Conservation (phyloP, 1,140 invertebrate genomes). For the Thalassaphorura encarpata region DNA sequence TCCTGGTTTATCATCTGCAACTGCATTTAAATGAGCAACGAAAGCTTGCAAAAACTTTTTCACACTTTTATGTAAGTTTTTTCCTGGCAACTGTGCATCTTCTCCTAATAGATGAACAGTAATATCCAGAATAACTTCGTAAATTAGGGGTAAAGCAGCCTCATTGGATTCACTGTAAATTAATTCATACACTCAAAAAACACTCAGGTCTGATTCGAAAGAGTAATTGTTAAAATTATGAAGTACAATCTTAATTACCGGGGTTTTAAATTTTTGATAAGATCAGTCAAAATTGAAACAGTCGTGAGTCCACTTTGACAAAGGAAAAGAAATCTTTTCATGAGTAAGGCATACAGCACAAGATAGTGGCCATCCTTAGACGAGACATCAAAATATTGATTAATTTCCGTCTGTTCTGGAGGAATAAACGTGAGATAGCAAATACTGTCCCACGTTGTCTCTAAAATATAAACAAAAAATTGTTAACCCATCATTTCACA, state of each 20-base stretch:
- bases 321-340: slow-evolving; percentile 32
- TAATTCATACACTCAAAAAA: slow-evolving; percentile 24
- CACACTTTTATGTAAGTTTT: slow-evolving; percentile 38
- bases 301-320: slow-evolving; percentile 34
- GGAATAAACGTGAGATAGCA: neutral
- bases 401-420: slow-evolving; percentile 15
- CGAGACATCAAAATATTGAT: slow-evolving; percentile 23
- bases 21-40: slow-evolving; percentile 39
- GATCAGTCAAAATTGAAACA: slow-evolving; percentile 35
- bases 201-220: too few species aligned
- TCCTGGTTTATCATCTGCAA: slow-evolving; percentile 48
- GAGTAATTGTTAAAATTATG: slow-evolving; percentile 1
- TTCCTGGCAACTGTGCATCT: slow-evolving; percentile 39
- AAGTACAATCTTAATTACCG: slow-evolving; percentile 12
- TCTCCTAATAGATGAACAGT: slow-evolving; percentile 34
- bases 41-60: slow-evolving; percentile 44
- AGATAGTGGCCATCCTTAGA: slow-evolving; percentile 30
- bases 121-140: slow-evolving; percentile 47
- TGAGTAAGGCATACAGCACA: slow-evolving; percentile 21
- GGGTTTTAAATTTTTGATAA: slow-evolving; percentile 26
- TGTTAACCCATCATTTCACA: neutral
- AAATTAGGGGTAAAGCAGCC: slow-evolving; percentile 49
- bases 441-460: slow-evolving; percentile 17
- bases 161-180: slow-evolving; percentile 46
- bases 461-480: slow-evolving; percentile 10